Evolutionary conservation across 2,113 vertebrate genomes (phyloP), one percentile per base, ranked within the genome.

Genomic region (Odobenus rosmarus): DNA sequence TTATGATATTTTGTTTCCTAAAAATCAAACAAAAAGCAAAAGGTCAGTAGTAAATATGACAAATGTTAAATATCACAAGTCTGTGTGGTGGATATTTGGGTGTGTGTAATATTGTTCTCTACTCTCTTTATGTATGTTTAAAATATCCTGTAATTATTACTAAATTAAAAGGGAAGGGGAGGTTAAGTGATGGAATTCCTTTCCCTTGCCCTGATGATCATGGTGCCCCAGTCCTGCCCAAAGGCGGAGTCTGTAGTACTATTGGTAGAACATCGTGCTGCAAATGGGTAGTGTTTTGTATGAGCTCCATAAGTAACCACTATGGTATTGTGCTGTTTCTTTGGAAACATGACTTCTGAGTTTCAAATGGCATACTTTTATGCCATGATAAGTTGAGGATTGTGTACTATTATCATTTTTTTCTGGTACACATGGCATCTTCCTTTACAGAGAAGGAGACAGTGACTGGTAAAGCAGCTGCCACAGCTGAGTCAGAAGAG

Each of bases 21-120:
- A 96, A 93, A 91, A 33, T 91, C n/a, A 76, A 92, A 71, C 8
- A 76, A 86, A 86, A 59, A 11, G 1, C 39, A 51, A 61, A 96
- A 89, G 4, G 26, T 86, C 19, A 14, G 2, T 80, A 88, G 24
- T 26, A 85, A 88, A 67, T 49, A 55, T 9, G 53, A 69, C 21
- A 93, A 88, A 69, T 79, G 14, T 10, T 59, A 19, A 87, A 33
- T n/a, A 72, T 39, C n/a, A 24, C 46, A 79, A 55, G 23, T 93
- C n/a, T 74, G 16, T 18, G 18, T 88, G 79, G 7, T 72, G 8
- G 16, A 4, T 49, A 61, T 19, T 46, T 85, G 36, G 18, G 3
- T 49, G n/a, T 36, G 15, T 53, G 28, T 59, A 61, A 49, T 74
- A 39, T 42, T 82, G n/a, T 87, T 79, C 71, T 90, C 21, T 85